Evolutionary conservation across 2,797 vertebrate genomes (phyloP).

Genomic region (Threskiornis aethiopicus): DNA sequence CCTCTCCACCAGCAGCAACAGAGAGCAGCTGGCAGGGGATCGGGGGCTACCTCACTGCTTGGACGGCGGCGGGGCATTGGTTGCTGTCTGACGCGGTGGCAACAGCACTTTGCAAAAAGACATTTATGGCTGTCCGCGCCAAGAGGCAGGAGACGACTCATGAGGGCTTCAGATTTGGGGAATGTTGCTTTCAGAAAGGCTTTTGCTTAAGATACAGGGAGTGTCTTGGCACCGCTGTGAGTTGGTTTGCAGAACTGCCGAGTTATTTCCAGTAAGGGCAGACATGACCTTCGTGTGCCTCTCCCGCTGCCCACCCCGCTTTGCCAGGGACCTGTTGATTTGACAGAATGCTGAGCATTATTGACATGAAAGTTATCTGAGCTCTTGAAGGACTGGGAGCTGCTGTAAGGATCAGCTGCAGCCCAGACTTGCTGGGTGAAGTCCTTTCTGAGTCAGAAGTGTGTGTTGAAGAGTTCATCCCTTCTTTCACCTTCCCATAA

Average conservation of each 20-base stretch:
- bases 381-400: background rate
- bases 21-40: background rate
- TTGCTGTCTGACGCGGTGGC: background rate
- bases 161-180: background rate
- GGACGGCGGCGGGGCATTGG: background rate
- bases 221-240: background rate
- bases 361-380: background rate
- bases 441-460: background rate
- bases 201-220: background rate
- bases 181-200: background rate
- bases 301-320: background rate
- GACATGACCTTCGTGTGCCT: background rate
- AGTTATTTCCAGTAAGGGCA: background rate
- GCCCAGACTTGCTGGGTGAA: background rate
- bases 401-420: background rate
- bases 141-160: background rate
- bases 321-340: background rate
- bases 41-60: background rate
- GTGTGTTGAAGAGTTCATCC: conserved; percentile 1
- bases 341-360: background rate
- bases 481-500: background rate
- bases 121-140: background rate
- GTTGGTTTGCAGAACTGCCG: background rate
- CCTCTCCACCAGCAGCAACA: background rate
- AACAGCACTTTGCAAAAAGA: background rate